Evolutionary conservation across 2,888 invertebrate genomes (phyloP), one percentile per base, ranked within the genome.

Genomic region (Protonemura montana): DNA sequence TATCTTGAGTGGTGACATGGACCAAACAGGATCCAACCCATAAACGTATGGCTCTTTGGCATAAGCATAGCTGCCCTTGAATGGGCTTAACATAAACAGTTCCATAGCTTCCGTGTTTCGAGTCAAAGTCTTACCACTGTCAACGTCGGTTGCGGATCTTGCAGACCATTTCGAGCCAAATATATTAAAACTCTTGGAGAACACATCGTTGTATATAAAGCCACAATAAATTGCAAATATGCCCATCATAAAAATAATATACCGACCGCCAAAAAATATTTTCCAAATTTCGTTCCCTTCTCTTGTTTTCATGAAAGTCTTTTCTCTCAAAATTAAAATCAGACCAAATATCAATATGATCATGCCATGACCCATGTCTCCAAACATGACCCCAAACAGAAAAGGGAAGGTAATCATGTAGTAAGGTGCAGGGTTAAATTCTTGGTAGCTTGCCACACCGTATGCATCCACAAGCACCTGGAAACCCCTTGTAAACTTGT

Each of bases 371-470:
- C 84, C 84, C 26, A 28, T 28, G 84, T 84, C 84, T 16, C 84
- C 84, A 21, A 84, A 84, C 84, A 84, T 84, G 28, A 84, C 28
- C 27, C 59, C 84, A 26, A 84, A 84, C 76, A 84, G 84, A 28
- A 84, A 84, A 1, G 84, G 84, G 90, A 94, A 94, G 7, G 94
- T 93, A 87, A 94, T 92, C 89, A 93, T 92, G 84, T 93, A 92
- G 90, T 92, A 94, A 0, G 93, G 92, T 42, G 93, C 93, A 89
- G 98, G 98, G 92, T 98, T 99, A 88, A 96, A 96, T 92, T 99
- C 98, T 88, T 97, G 94, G 91, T 99, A 99, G 41, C 95, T 95
- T 86, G 98, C 97, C 42, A 98, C 95, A 87, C 98, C 98, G 90
- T 98, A 99, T 0, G 98, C 94, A 91, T 98, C 97, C 21, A 78